phyloP scores from a whole-genome alignment of 2,113 vertebrate genomes.

The Megatriorchis doriae region DNA sequence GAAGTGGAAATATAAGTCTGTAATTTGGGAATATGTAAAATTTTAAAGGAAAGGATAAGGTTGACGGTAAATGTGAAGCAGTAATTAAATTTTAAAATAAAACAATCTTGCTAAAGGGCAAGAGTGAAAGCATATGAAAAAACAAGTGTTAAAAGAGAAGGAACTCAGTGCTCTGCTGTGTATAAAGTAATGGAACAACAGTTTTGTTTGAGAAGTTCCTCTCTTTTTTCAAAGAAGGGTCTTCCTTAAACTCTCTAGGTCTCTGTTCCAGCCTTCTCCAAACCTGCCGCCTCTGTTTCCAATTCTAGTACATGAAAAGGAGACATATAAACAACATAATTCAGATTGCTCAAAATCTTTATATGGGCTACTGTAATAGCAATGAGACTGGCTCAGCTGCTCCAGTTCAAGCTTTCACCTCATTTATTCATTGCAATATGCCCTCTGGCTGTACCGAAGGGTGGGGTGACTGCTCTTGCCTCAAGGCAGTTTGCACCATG shows the following conservation, averaged over 20 bases:
- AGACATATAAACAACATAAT: neutral
- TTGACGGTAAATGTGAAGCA: neutral
- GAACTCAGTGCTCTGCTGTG: neutral
- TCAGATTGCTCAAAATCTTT: neutral
- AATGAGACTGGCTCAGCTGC: neutral
- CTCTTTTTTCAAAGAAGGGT: neutral
- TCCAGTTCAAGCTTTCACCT: neutral
- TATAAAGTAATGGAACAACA: neutral
- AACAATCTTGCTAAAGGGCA: neutral
- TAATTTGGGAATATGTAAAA: neutral
- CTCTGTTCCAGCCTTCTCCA: neutral
- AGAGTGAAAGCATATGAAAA: neutral
- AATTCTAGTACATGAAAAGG: neutral
- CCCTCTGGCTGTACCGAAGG: neutral
- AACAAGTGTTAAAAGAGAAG: neutral
- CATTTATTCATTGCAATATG: neutral
- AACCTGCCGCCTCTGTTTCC: neutral
- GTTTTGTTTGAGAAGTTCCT: neutral
- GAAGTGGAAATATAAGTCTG: neutral
- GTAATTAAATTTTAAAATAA: neutral
- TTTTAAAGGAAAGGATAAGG: neutral
- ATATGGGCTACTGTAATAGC: neutral
- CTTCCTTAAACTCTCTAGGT: neutral
- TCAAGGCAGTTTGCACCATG: neutral
- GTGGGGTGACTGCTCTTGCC: neutral